A percentile compares a stretch with the other conserved stretches of the same genome.
phyloP scores from a whole-genome alignment of 2,113 vertebrate species.

The Murina feae region DNA sequence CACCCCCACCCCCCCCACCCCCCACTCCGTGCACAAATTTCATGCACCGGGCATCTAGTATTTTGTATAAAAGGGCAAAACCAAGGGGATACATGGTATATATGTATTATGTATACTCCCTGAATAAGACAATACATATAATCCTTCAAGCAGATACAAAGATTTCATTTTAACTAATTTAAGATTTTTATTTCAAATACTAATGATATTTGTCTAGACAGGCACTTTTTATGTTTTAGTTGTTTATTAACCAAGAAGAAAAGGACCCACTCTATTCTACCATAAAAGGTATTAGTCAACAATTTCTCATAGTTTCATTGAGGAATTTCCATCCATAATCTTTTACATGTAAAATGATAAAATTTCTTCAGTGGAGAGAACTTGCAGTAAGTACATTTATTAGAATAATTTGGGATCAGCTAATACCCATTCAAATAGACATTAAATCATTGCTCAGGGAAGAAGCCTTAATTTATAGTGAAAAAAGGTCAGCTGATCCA shows the following conservation, averaged over 20 bases:
- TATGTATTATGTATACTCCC: neutral
- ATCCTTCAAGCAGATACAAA: neutral
- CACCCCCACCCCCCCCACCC: no score
- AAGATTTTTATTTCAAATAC: slow-evolving; percentile 19
- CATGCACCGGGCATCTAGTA: no score
- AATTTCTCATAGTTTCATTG: neutral
- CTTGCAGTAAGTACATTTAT: neutral
- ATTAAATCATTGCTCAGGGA: neutral
- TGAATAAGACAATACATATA: neutral
- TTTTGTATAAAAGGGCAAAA: neutral
- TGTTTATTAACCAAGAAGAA: neutral
- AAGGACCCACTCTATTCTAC: neutral
- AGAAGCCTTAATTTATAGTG: neutral
- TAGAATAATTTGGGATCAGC: neutral
- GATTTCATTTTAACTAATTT: slow-evolving; percentile 7
- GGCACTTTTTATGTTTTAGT: neutral
- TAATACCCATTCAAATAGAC: neutral
- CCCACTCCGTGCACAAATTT: no score
- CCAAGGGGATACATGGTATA: neutral
- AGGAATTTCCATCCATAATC: neutral
- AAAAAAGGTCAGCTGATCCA: neutral
- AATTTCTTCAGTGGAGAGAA: neutral
- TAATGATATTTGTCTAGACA: neutral
- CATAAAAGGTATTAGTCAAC: neutral
- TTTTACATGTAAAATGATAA: neutral